Evolutionary conservation across 2,888 invertebrate genomes (phyloP), one percentile per base, ranked within the genome.

Genomic region (Amiota communis): DNA sequence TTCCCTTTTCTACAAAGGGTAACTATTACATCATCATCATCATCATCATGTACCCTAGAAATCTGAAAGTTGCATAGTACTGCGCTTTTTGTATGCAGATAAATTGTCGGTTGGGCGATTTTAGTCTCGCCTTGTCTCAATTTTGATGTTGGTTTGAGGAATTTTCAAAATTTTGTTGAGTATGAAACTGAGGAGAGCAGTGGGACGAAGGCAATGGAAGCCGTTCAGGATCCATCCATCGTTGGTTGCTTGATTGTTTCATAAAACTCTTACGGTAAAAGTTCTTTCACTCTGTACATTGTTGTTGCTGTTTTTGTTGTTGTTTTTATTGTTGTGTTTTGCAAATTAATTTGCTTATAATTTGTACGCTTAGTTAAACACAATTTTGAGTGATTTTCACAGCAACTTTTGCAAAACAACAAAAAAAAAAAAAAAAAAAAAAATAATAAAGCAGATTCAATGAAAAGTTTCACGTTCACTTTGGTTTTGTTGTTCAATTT

Each of bases 291-390:
- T 36, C 36, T 75, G 74, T 78, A 49, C n/a, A 53, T 8, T 63
- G 63, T 53, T 68, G 51, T 23, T 64, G 46, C 46, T 64, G 81
- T 74, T n/a, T n/a, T n/a, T 77, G 81, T 70, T 74, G 70, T 72
- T 76, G 76, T 73, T 75, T 74, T 72, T 77, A 67, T 20, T 57
- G 78, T 71, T 79, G 72, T 79, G 87, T 87, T 85, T 85, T 80
- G 82, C 86, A 89, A 88, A 88, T 88, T 88, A 88, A 88, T 89
- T 89, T 88, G 89, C 88, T 88, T 89, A 88, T 88, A 88, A 89
- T 88, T 88, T 88, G 88, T 88, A 88, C 86, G 88, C 88, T 88
- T 88, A 89, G 88, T 89, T 88, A 88, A 88, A 89, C 87, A 87
- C 86, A 85, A 87, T 89, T 87, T 87, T 86, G 88, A 87, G 87